Conservation (phyloP, 2,797 vertebrate genomes). For the Cyprinella venusta region DNA sequence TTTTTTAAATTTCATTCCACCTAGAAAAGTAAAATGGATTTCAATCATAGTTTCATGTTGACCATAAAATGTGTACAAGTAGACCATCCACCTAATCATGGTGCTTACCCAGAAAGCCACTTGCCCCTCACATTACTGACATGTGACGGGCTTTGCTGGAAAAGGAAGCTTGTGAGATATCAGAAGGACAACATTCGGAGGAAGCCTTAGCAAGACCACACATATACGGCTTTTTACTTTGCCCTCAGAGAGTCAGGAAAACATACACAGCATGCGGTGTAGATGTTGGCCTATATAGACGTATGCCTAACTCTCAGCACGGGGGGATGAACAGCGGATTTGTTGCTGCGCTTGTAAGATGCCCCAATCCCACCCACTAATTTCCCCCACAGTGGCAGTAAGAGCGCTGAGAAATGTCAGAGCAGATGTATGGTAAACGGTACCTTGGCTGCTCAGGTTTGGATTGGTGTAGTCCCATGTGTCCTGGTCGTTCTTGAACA, state of each 20-base stretch:
- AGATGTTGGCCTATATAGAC: constrained; percentile 12
- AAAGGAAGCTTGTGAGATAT: constrained; percentile 34
- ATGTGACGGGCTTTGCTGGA: constrained; percentile 34
- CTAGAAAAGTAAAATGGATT: neutral
- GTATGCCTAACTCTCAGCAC: constrained; percentile 28
- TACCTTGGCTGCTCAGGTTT: constrained; percentile 94
- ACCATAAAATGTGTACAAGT: neutral
- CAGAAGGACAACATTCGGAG: constrained; percentile 21
- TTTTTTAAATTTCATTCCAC: neutral
- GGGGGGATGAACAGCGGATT: constrained; percentile 1
- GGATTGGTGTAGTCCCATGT: constrained; percentile 98
- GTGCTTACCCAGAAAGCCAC: constrained; percentile 43
- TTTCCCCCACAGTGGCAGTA: constrained; percentile 68
- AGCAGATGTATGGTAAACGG: constrained; percentile 9
- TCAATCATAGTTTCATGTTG: neutral
- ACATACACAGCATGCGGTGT: constrained; percentile 1
- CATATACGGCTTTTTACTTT: neutral
- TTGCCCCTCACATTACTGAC: constrained; percentile 47
- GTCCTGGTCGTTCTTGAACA: constrained; percentile 98
- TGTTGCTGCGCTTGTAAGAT: neutral
- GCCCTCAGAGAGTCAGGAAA: constrained; percentile 16
- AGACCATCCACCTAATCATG: neutral
- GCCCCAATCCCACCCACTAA: constrained; percentile 46
- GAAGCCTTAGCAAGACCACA: constrained; percentile 16
- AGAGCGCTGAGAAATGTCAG: constrained; percentile 60